phyloP scores from a whole-genome alignment of 2,888 invertebrate species.

The Ichneumon xanthorius region DNA sequence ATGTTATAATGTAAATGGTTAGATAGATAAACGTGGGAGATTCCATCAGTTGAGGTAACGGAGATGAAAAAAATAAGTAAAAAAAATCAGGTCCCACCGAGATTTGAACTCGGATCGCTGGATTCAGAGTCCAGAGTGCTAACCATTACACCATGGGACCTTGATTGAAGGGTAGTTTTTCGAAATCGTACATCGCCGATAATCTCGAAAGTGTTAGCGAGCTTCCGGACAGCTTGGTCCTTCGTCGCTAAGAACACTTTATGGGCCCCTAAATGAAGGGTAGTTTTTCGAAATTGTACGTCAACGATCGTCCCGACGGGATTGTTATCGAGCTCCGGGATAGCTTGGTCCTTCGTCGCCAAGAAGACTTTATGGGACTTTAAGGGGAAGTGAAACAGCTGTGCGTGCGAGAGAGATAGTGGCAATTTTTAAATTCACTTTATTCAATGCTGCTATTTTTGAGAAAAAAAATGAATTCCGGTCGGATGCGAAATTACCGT shows the following conservation, averaged over 20 bases:
- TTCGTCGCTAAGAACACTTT: not conserved
- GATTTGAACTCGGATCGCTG: conserved; percentile 93
- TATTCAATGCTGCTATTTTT: too few species aligned
- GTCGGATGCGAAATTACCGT: too few species aligned
- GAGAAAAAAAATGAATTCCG: too few species aligned
- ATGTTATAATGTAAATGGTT: not conserved
- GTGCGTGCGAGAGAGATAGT: too few species aligned
- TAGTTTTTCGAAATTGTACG: conserved; percentile 41
- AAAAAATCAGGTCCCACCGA: conserved; percentile 88
- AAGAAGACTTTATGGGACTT: not conserved
- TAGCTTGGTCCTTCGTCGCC: not conserved
- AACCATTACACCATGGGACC: conserved; percentile 90
- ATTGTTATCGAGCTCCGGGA: not conserved
- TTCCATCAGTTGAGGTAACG: not conserved
- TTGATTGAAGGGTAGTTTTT: conserved; percentile 57
- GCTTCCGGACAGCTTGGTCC: not conserved
- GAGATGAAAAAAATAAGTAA: not conserved
- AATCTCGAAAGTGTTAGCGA: conserved; percentile 17
- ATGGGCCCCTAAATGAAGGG: conserved; percentile 39
- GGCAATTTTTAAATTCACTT: too few species aligned
- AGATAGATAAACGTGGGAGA: not conserved
- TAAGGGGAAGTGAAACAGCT: too few species aligned
- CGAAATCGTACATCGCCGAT: not conserved
- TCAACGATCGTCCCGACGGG: not conserved
- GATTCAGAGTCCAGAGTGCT: conserved; percentile 93